A percentile compares a stretch with the other conserved stretches of the same genome.
Conservation (phyloP, 2,113 vertebrate genomes). For the Melozone crissalis region DNA sequence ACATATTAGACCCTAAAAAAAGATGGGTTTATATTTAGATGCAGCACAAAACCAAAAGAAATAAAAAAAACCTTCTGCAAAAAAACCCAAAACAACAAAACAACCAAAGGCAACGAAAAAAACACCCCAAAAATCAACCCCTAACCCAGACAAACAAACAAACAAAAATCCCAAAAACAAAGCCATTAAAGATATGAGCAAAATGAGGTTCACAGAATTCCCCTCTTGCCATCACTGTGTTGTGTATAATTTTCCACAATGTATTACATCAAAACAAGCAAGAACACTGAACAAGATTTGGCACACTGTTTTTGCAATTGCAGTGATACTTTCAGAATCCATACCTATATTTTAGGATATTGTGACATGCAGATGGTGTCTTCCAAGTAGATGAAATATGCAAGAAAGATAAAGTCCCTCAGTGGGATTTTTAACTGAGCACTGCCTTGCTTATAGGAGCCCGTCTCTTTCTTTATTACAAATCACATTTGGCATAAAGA, state of each 20-base stretch:
- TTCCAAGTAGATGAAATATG: constrained; percentile 63
- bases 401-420: constrained; percentile 42
- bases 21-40: constrained; percentile 46
- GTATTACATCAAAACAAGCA: constrained; percentile 43
- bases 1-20: constrained; percentile 34
- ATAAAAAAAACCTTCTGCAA: constrained; percentile 17
- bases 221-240: not conserved
- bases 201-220: constrained; percentile 12
- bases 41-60: constrained; percentile 8
- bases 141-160: not conserved
- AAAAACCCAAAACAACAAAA: not conserved
- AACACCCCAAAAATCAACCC: not conserved
- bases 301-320: not conserved
- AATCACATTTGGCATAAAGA: not conserved
- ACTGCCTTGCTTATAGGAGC: not conserved
- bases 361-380: constrained; percentile 7
- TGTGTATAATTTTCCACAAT: not conserved
- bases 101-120: not conserved
- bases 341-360: not conserved
- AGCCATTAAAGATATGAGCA: not conserved
- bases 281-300: constrained; percentile 29
- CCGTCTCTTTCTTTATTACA: not conserved
- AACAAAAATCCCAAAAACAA: not conserved
- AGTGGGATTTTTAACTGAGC: constrained; percentile 38
- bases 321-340: constrained; percentile 13